These are phyloP conservation scores for Actias luna DNA, from an alignment of 2,888 invertebrate species.

Conservation along the genomic window DNA sequence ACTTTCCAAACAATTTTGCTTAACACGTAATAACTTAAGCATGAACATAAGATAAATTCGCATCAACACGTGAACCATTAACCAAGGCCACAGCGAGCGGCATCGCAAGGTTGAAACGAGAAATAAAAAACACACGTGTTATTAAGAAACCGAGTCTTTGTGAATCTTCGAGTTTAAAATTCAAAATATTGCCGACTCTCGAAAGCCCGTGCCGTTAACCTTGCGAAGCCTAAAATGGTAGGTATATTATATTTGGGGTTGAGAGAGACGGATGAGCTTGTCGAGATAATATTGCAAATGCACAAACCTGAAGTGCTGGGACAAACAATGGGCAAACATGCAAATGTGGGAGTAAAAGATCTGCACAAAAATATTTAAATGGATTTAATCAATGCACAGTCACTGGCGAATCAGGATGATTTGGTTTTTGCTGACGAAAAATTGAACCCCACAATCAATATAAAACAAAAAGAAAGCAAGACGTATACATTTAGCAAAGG, in stretches of 20 bases:
- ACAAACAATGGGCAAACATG: neutral
- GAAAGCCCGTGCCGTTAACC: slow-evolving; percentile 1
- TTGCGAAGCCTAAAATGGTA: slow-evolving; percentile 5
- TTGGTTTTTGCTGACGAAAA: neutral
- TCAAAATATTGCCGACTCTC: slow-evolving; percentile 10
- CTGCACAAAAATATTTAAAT: neutral
- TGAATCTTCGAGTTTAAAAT: slow-evolving; percentile 1
- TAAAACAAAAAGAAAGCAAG: neutral
- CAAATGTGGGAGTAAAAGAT: neutral
- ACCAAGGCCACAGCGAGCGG: slow-evolving; percentile 56
- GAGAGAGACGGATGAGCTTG: slow-evolving; percentile 7
- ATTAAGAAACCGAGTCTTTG: neutral
- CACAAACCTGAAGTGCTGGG: neutral
- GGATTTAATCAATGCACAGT: neutral
- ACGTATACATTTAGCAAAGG: no score
- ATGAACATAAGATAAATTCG: slow-evolving; percentile 10
- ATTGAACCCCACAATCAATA: neutral
- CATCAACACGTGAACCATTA: slow-evolving; percentile 43
- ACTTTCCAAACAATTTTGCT: neutral
- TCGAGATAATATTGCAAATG: slow-evolving; percentile 1
- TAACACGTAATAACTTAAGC: neutral
- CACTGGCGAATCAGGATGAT: neutral
- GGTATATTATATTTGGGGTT: slow-evolving; percentile 1
- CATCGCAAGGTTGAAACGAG: slow-evolving; percentile 62
- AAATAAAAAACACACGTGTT: slow-evolving; percentile 43